phyloP scores from a whole-genome alignment of 2,888 invertebrate species.

The Drosophila longiperda region DNA sequence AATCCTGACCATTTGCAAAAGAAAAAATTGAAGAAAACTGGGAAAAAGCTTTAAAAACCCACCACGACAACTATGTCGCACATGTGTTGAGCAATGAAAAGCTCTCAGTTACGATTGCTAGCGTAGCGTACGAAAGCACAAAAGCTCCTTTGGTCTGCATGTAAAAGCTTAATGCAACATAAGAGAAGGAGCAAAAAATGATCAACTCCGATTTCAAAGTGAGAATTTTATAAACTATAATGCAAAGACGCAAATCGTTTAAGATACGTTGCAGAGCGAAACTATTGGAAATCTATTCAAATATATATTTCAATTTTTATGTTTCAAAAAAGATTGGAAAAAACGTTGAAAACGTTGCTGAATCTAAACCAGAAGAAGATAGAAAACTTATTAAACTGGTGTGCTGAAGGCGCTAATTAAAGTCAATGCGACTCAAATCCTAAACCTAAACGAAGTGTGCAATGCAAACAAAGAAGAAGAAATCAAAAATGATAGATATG shows the following conservation, averaged over 20 bases:
- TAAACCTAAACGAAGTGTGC: conserved; percentile 8
- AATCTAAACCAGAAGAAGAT: not conserved
- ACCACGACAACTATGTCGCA: not conserved
- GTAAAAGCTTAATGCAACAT: not conserved
- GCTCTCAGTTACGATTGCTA: not conserved
- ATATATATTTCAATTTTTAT: not conserved
- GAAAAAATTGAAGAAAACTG: conserved; percentile 1
- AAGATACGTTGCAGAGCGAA: not conserved
- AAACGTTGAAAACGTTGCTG: not conserved
- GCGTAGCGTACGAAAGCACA: not conserved
- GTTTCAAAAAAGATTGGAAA: not conserved
- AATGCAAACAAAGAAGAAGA: conserved; percentile 1
- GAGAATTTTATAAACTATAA: not conserved
- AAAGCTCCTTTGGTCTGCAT: not conserved
- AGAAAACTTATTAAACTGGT: not conserved
- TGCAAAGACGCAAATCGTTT: not conserved
- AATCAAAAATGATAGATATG: not conserved
- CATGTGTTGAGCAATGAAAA: conserved; percentile 1
- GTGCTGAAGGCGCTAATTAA: not conserved
- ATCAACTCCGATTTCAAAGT: not conserved
- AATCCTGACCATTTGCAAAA: conserved; percentile 32
- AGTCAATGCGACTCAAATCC: not conserved
- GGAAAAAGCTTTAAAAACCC: not conserved
- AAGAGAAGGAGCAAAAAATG: not conserved
- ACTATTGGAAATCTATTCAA: not conserved